Percentiles rank a stretch among this genome's conserved stretches.
Conservation (phyloP, 2,888 invertebrate species). For the Catocala fraxini region DNA sequence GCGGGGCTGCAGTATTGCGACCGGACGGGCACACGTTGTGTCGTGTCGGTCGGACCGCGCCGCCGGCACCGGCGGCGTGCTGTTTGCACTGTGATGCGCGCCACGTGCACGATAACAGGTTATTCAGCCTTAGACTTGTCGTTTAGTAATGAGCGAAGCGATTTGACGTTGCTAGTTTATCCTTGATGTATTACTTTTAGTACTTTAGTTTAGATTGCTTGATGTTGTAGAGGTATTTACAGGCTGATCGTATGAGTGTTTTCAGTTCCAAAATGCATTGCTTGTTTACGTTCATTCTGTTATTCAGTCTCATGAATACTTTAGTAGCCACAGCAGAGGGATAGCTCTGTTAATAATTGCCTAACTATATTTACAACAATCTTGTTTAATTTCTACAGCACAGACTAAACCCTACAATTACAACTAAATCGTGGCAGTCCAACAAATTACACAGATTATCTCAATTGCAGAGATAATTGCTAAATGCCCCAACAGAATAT, state of each 20-base stretch:
- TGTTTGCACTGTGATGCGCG: constrained; percentile 63
- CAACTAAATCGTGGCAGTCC: constrained; percentile 32
- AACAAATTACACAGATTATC: constrained; percentile 42
- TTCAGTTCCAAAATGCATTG: too few species aligned
- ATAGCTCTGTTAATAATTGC: too few species aligned
- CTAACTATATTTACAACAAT: background rate
- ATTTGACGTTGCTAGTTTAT: background rate
- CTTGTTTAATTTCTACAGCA: constrained; percentile 4
- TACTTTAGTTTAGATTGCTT: too few species aligned
- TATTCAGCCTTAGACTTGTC: constrained; percentile 63
- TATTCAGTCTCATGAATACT: too few species aligned
- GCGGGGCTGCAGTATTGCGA: constrained; percentile 9
- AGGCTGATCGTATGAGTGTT: too few species aligned
- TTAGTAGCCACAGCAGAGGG: too few species aligned
- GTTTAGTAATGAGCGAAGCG: constrained; percentile 41
- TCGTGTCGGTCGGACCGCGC: constrained; percentile 40
- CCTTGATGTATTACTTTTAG: too few species aligned
- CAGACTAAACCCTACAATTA: constrained; percentile 23
- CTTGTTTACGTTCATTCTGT: too few species aligned
- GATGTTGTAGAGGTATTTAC: too few species aligned
- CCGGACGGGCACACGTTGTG: constrained; percentile 15
- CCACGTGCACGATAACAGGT: constrained; percentile 82
- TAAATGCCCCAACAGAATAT: constrained; percentile 29
- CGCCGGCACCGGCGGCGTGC: constrained; percentile 40
- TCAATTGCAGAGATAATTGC: constrained; percentile 43